Conservation (phyloP, 2,797 vertebrate genomes). For the Bucorvus abyssinicus region DNA sequence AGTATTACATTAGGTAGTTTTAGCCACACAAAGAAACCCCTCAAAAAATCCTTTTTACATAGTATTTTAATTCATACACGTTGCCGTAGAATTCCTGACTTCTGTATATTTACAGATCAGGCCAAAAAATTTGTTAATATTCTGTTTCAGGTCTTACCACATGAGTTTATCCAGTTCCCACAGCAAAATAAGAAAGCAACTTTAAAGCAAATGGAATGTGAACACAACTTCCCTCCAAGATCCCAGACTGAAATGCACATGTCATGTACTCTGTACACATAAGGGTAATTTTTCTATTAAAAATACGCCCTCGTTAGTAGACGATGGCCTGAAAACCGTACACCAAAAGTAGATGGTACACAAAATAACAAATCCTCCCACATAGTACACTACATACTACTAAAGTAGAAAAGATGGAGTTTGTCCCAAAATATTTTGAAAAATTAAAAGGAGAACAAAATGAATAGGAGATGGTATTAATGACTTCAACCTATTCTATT, state of each 20-base stretch:
- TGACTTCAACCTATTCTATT: neutral
- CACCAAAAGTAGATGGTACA: neutral
- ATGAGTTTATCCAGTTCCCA: neutral
- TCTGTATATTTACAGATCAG: neutral
- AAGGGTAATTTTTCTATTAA: neutral
- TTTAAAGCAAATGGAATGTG: neutral
- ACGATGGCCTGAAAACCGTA: neutral
- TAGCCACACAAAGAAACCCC: neutral
- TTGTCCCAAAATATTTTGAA: neutral
- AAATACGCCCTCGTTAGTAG: neutral
- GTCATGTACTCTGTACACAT: neutral
- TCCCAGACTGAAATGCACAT: neutral
- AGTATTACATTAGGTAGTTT: neutral
- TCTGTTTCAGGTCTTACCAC: neutral
- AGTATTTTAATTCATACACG: slow-evolving; percentile 29
- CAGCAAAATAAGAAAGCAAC: neutral
- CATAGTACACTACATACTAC: neutral
- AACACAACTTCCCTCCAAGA: neutral
- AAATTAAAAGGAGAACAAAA: neutral
- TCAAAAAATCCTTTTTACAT: neutral
- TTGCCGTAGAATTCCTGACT: neutral
- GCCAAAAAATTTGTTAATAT: neutral
- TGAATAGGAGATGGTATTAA: neutral
- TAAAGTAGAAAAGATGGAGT: neutral
- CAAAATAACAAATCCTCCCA: neutral